A percentile compares a stretch with the other conserved stretches of the same genome.
Evolutionary conservation across 2,797 vertebrate genomes (phyloP).

Genomic region (Phrynocephalus forsythii): DNA sequence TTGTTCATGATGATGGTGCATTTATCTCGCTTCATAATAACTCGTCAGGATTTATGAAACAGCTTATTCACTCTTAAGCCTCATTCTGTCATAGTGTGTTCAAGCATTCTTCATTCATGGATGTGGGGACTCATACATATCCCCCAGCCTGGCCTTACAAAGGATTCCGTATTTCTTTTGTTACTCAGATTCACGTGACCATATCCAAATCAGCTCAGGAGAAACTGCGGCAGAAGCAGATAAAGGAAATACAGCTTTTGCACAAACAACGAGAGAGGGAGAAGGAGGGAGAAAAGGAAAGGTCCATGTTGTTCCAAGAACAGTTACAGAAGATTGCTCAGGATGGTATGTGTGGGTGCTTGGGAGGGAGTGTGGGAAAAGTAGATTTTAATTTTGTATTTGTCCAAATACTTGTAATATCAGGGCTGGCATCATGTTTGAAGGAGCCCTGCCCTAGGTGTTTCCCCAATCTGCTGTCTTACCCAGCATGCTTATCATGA

Average conservation of each 20-base stretch:
- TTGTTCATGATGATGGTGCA: background rate
- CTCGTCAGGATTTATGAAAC: background rate
- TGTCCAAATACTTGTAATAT: background rate
- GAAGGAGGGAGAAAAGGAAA: constrained; percentile 23
- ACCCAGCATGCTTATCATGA: background rate
- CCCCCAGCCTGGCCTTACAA: background rate
- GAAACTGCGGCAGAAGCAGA: constrained; percentile 65
- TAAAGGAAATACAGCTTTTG: constrained; percentile 54
- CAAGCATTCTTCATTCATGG: background rate
- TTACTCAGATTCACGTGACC: constrained; percentile 62
- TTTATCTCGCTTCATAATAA: background rate
- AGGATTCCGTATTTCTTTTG: constrained; percentile 48
- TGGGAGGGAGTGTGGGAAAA: no score
- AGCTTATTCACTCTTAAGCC: background rate
- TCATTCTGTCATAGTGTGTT: background rate
- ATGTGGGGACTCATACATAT: background rate
- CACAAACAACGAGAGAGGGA: constrained; percentile 11
- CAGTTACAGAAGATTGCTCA: background rate
- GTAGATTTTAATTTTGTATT: background rate
- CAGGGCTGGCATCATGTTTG: background rate
- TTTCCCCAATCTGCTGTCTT: no score
- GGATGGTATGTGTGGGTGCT: constrained; percentile 43
- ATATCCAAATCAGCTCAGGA: constrained; percentile 72
- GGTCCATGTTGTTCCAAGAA: background rate
- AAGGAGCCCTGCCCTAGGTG: background rate